Base-by-base conservation (phyloP, 2,797 vertebrate genomes). In the Melanotaenia maccullochi region DNA sequence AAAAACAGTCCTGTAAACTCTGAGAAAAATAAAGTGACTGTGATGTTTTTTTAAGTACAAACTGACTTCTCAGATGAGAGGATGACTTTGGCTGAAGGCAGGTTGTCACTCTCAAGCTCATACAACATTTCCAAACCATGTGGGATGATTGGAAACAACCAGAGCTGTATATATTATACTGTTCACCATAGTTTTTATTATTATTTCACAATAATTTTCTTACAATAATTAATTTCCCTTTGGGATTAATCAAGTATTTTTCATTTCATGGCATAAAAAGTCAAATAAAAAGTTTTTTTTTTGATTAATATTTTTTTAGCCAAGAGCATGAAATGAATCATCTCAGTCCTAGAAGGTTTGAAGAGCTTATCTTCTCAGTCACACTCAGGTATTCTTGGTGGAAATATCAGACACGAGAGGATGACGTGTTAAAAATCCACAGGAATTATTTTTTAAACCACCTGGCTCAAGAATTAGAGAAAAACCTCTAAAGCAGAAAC, bases 371-470 rank as follows among this genome's bases (percentile, higher is more conserved):
- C 68, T 64, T 58, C 58, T 63, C 58, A 67, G 73, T 52, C 56
- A 35, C 32, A 51, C 61, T 81, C 25, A 18, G 71, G 40, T 22
- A 30, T 63, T 51, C 35, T 56, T 38, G 60, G 72, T 57, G 52
- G 51, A 75, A 51, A 51, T 42, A 67, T 61, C 52, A 69, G 30
- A 75, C 65, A 76, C 12, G 44, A 75, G 65, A 66, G 28, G 65
- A 64, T 20, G 30, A 73, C 12, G n/a, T 60, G 68, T n/a, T 58
- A 57, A 66, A 73, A 75, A 82, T 77, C 78, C 73, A 54, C 16
- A 18, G 49, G 81, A 76, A 76, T 86, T 67, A 78, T n/a, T 78
- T 30, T 65, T 67, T 61, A 81, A 63, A 71, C 54, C 62, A 51
- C 35, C 1, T 14, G 64, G 68, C 57, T 64, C 13, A 18, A 83